Evolutionary conservation across 2,113 vertebrate species (phyloP), one percentile per base, ranked within the genome.

Genomic region (Acanthochromis polyacanthus): DNA sequence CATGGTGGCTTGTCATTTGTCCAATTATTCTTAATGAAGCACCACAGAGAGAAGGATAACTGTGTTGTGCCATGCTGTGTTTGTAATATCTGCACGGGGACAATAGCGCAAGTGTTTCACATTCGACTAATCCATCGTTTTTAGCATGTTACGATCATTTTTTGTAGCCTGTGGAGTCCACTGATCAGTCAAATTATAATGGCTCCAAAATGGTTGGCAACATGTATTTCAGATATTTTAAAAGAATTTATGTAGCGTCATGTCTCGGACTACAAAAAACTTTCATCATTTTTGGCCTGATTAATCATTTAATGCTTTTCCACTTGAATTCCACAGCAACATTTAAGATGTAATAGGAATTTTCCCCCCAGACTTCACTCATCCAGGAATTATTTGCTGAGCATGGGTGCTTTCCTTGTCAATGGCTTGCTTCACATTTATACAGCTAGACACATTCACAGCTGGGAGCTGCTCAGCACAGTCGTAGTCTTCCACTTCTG

Each of bases 21-120:
- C 92, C 92, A 93, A 91, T 93, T 92, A 93, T 88, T 89, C 85
- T 86, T 87, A 91, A 89, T 86, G 86, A 91, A 90, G 79, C 81
- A 74, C 80, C 76, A 69, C 82, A 73, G 81, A 87, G 69, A 84
- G 82, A 81, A 48, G 38, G 83, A 79, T 58, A 80, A 78, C 88
- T 62, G 71, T 74, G 78, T 66, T 25, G 63, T 73, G 50, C 66
- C 86, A 80, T 46, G 75, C 86, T 88, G 84, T 32, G 67, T 80
- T 86, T 78, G 57, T 88, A 84, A 83, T 91, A 75, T 75, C 79
- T 73, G 81, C 32, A 56, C 61, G 17, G 77, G 67, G 62, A 83
- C 81, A 86, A 77, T 40, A 75, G 68, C 52, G 10, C 53, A 82
- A 82, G 23, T 66, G 66, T 84, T 84, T 88, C 25, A 52, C 51